Percentiles rank a stretch among this genome's conserved stretches.
Conservation (phyloP, 37 sponge, comb jelly and placozoan genomes). For the Sycon ciliatum region DNA sequence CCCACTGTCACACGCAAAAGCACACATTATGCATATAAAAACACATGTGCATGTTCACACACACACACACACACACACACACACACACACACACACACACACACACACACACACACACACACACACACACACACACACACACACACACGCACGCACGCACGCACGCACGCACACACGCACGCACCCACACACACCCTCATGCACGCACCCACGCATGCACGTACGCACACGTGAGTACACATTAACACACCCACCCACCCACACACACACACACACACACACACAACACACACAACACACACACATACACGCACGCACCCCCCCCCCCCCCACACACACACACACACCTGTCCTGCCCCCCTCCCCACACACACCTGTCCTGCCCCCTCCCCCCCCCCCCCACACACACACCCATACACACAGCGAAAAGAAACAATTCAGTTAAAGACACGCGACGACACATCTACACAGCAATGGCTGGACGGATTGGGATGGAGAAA, state of each 20-base stretch:
- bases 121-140: slow-evolving; percentile 5
- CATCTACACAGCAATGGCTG: no score
- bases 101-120: slow-evolving; percentile 5
- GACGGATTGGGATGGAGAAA: no score
- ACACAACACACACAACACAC: neutral
- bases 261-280: slow-evolving; percentile 1
- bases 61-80: neutral
- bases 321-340: neutral
- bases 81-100: slow-evolving; percentile 5
- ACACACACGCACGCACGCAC: neutral
- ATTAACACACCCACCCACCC: neutral
- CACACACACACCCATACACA: no score
- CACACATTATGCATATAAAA: neutral
- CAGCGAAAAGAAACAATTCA: no score
- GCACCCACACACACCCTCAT: neutral
- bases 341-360: neutral
- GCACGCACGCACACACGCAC: neutral
- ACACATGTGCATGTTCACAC: neutral
- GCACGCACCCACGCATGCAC: neutral
- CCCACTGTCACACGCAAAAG: neutral
- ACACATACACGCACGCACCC: neutral
- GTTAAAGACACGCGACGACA: no score
- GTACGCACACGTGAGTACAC: neutral
- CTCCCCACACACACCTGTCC: neutral
- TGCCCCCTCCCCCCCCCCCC: no score